Conservation (phyloP, 2,888 invertebrate genomes). For the Andrena fulva region DNA sequence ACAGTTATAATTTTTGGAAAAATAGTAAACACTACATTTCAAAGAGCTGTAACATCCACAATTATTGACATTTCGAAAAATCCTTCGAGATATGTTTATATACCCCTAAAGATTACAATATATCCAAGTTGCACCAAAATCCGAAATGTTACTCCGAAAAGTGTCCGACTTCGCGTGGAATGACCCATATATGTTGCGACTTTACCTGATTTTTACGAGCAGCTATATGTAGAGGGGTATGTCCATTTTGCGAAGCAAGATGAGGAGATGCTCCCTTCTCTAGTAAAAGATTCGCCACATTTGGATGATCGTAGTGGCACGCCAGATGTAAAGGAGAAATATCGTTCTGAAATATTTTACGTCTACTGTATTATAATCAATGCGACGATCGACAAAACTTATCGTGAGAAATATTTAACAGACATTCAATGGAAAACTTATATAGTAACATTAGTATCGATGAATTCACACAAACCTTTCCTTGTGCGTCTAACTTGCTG, state of each 20-base stretch:
- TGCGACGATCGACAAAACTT: neutral
- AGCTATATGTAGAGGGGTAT: constrained; percentile 98
- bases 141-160: too few relatives aligned
- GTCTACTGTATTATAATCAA: neutral
- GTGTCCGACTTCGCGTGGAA: too few relatives aligned
- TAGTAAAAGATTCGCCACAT: constrained; percentile 94
- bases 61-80: too few relatives aligned
- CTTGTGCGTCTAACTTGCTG: constrained; percentile 95
- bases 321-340: constrained; percentile 98
- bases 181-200: neutral
- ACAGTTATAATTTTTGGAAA: too few relatives aligned
- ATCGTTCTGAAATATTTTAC: constrained; percentile 88
- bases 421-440: too few relatives aligned
- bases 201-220: constrained; percentile 96
- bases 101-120: too few relatives aligned
- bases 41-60: too few relatives aligned
- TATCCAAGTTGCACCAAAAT: too few relatives aligned
- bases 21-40: too few relatives aligned
- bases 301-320: constrained; percentile 97
- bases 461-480: constrained; percentile 87
- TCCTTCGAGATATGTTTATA: too few relatives aligned
- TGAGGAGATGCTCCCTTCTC: constrained; percentile 98
- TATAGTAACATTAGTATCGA: neutral
- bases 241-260: constrained; percentile 98
- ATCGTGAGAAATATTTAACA: too few relatives aligned